phyloP scores from a whole-genome alignment of 1,140 invertebrate genomes.

The Elysia chlorotica region DNA sequence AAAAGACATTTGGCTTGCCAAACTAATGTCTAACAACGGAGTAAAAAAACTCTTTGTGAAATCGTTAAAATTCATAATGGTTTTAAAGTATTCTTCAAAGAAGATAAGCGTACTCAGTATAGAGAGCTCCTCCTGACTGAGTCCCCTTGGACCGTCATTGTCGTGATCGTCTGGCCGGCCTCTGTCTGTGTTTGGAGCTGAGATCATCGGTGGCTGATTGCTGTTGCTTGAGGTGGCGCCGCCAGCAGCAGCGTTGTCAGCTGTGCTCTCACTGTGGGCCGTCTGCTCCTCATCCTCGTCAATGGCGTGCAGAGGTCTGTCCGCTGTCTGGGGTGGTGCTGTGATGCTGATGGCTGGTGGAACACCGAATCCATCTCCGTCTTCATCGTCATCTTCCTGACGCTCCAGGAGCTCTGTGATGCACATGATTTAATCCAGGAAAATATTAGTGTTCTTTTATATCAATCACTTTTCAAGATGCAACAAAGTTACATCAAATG shows the following conservation, averaged over 20 bases:
- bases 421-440: too few relatives aligned
- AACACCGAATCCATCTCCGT: neutral
- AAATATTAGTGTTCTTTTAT: too few relatives aligned
- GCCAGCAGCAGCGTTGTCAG: slow-evolving; percentile 16
- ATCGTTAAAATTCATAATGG: too few relatives aligned
- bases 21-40: too few relatives aligned
- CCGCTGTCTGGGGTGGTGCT: slow-evolving; percentile 29
- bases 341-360: neutral
- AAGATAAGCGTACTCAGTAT: slow-evolving; percentile 43
- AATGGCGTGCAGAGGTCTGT: slow-evolving; percentile 47
- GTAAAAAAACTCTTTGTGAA: too few relatives aligned
- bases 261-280: slow-evolving; percentile 22
- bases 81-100: too few relatives aligned
- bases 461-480: too few relatives aligned
- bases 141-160: slow-evolving; percentile 29
- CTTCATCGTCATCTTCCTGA: slow-evolving; percentile 19
- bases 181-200: neutral
- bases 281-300: slow-evolving; percentile 52
- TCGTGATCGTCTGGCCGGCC: slow-evolving; percentile 40
- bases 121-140: slow-evolving; percentile 44
- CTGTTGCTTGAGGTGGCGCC: too few relatives aligned
- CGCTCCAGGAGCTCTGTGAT: neutral
- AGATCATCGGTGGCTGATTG: too few relatives aligned
- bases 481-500: too few relatives aligned
- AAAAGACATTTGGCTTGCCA: too few relatives aligned